Evolutionary conservation across 2,797 vertebrate genomes (phyloP).

Genomic region (Mallotus villosus): DNA sequence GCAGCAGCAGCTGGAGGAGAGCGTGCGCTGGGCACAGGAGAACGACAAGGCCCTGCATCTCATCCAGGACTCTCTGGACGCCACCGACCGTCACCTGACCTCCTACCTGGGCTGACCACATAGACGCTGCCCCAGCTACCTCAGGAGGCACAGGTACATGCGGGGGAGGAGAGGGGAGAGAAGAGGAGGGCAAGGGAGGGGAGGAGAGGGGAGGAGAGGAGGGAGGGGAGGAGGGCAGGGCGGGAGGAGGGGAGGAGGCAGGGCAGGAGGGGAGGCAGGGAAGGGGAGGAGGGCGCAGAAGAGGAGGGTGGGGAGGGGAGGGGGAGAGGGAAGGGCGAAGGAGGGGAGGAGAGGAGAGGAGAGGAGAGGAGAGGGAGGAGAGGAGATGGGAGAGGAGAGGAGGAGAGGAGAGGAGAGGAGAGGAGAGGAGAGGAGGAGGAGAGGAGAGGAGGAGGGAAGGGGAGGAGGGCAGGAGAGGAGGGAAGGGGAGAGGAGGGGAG

Average conservation of each 20-base stretch:
- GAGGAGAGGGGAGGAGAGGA: not conserved
- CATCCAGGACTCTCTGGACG: constrained; percentile 87
- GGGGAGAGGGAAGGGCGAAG: too few species aligned
- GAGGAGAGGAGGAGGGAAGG: too few species aligned
- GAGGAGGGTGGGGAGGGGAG: too few species aligned
- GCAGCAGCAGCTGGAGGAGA: constrained; percentile 88
- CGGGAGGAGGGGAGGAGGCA: not conserved
- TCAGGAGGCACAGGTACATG: constrained; percentile 90
- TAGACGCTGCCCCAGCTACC: constrained; percentile 91
- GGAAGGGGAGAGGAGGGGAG: too few species aligned
- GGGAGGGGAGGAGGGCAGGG: not conserved
- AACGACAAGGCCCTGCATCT: constrained; percentile 86
- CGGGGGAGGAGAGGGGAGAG: not conserved
- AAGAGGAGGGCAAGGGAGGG: not conserved
- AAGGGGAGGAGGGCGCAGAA: too few species aligned
- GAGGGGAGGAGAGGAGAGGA: too few species aligned
- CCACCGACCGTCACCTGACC: constrained; percentile 85
- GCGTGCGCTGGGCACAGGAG: constrained; percentile 87
- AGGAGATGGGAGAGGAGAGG: too few species aligned
- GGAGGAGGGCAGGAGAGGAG: not conserved
- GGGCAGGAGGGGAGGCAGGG: not conserved
- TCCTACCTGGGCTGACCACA: constrained; percentile 84
- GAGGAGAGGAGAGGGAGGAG: too few species aligned
- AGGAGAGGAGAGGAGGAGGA: too few species aligned
- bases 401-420: too few species aligned